Evolutionary conservation across 2,113 vertebrate genomes (phyloP), one percentile per base, ranked within the genome.

Genomic region (Tylochromis polylepis): DNA sequence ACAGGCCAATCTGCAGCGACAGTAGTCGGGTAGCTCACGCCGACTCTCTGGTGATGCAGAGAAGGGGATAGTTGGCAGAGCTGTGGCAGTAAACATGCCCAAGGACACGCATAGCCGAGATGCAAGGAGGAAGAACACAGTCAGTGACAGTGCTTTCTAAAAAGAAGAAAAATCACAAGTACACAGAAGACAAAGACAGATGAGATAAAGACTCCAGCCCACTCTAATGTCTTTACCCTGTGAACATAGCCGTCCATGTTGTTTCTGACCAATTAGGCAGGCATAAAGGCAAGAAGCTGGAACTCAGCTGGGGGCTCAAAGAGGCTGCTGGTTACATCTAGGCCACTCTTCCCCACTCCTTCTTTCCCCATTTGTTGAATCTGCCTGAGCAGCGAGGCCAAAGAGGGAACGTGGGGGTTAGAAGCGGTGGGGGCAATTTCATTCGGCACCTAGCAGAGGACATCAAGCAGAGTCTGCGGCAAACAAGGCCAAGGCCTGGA

Each of bases 221-320:
- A 81, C 77, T 84, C 85, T 92, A 83, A 92, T 91, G 87, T 91
- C 79, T 77, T 16, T 90, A 83, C 58, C 43, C 92, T 14, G 57
- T 82, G 77, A 90, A 90, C 87, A 92, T 83, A 91, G 86, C 72
- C 90, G 89, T 41, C 81, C 90, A 81, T 90, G 88, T 88, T 91
- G 87, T 92, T 96, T 95, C 94, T 95, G 92, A 93, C 90, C 94
- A 95, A 95, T 96, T 95, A 95, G 90, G 89, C 93, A 93, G 81
- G 83, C 86, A 95, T 93, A 94, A 95, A 94, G 84, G 91, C 90
- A 88, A 77, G 77, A 89, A 78, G 59, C 81, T 75, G 57, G 62
- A 87, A 43, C 90, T 87, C 82, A 84, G 91, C 93, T 81, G 88
- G 93, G 84, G 91, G 90, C 88, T 90, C 82, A 22, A n/a, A 88